Conservation (phyloP, 2,113 vertebrate genomes). For the Anoplopoma fimbria region DNA sequence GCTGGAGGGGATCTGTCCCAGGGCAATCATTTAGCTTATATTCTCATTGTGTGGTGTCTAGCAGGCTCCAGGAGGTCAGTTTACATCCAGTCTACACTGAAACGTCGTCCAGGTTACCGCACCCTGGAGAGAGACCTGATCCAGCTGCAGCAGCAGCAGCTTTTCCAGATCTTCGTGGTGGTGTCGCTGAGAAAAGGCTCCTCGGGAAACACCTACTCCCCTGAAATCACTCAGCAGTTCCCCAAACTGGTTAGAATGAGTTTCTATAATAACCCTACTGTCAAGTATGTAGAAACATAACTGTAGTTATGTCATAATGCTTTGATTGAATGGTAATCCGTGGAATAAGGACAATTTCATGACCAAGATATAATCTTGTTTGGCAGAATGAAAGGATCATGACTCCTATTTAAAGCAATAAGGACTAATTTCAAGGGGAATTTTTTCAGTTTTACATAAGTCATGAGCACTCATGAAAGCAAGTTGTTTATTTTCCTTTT, state of each 20-base stretch:
- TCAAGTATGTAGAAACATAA: too few relatives aligned
- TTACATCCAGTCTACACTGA: constrained; percentile 87
- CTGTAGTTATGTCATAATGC: background rate
- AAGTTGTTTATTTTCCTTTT: background rate
- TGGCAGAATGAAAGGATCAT: constrained; percentile 8
- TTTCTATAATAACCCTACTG: background rate
- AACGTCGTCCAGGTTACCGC: constrained; percentile 91
- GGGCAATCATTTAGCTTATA: constrained; percentile 7
- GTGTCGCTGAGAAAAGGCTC: constrained; percentile 93
- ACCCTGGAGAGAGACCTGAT: constrained; percentile 95
- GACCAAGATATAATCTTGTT: constrained; percentile 27
- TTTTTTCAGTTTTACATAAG: background rate
- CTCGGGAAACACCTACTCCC: constrained; percentile 85
- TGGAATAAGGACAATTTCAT: background rate
- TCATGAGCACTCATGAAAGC: background rate
- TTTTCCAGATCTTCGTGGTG: constrained; percentile 96
- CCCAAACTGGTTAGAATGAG: constrained; percentile 89
- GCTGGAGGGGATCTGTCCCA: constrained; percentile 18
- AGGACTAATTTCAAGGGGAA: background rate
- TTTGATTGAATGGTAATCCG: constrained; percentile 5
- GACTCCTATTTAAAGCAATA: constrained; percentile 12
- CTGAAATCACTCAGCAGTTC: constrained; percentile 95
- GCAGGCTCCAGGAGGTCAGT: constrained; percentile 85
- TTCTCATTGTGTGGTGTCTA: constrained; percentile 61
- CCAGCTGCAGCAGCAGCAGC: constrained; percentile 93